Conservation (phyloP, 2,797 vertebrate species). For the Acipenser oxyrinchus region DNA sequence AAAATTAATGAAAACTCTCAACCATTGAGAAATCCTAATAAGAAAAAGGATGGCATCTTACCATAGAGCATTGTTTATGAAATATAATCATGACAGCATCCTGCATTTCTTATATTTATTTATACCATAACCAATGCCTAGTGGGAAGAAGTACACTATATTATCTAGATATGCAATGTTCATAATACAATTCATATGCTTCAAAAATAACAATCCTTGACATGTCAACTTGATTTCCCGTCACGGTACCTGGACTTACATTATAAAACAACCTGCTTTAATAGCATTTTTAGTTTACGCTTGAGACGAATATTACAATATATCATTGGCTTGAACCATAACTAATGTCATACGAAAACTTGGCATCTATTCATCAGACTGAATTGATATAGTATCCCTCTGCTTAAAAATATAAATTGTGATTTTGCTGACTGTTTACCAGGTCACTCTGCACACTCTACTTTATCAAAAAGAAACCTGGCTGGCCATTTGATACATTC, state of each 20-base stretch:
- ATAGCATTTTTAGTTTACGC: not conserved
- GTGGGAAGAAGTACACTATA: not conserved
- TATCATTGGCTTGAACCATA: not conserved
- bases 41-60: not conserved
- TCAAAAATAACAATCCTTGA: not conserved
- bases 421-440: too few species aligned
- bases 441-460: too few species aligned
- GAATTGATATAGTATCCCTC: too few species aligned
- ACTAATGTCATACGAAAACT: not conserved
- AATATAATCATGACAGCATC: not conserved
- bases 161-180: not conserved
- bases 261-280: not conserved
- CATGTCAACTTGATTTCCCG: not conserved
- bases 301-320: not conserved
- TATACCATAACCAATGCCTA: not conserved
- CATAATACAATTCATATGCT: not conserved
- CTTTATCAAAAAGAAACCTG: too few species aligned
- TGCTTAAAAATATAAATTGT: too few species aligned
- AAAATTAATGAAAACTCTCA: not conserved
- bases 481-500: too few species aligned
- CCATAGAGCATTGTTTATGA: not conserved
- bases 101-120: not conserved
- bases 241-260: not conserved
- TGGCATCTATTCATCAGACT: too few species aligned
- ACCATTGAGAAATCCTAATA: not conserved